These are phyloP conservation scores for Exocentrus adspersus DNA, from an alignment of 2,888 invertebrate species.

Conservation along the genomic window DNA sequence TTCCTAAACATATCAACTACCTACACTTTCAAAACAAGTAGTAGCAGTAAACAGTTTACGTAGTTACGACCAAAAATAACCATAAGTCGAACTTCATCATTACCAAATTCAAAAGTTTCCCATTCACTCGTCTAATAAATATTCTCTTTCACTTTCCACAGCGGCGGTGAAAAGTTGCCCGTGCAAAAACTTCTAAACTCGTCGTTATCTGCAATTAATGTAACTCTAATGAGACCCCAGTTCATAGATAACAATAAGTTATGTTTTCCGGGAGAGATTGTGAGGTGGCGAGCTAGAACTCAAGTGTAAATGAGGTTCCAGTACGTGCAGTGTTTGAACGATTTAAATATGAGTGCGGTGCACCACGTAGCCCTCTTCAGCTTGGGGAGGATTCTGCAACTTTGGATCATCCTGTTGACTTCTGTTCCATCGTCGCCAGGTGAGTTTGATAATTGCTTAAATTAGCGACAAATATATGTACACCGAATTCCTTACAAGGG, in stretches of 20 bases:
- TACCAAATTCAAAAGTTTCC: too few relatives aligned
- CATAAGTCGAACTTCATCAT: too few relatives aligned
- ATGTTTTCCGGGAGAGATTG: constrained; percentile 21
- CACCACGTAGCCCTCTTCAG: constrained; percentile 42
- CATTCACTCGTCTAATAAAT: too few relatives aligned
- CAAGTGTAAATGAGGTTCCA: constrained; percentile 40
- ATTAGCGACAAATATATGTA: too few relatives aligned
- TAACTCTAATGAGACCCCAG: constrained; percentile 27
- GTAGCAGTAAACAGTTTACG: too few relatives aligned
- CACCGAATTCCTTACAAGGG: too few relatives aligned
- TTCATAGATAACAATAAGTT: constrained; percentile 32
- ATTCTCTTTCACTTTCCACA: not conserved
- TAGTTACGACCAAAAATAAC: too few relatives aligned
- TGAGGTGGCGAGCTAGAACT: constrained; percentile 29
- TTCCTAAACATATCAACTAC: too few relatives aligned
- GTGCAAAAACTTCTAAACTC: not conserved
- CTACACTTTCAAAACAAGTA: too few relatives aligned
- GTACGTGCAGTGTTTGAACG: constrained; percentile 38
- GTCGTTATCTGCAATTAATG: constrained; percentile 1
- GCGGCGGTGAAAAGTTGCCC: not conserved
- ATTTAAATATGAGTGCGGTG: constrained; percentile 45
- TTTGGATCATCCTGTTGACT: constrained; percentile 47
- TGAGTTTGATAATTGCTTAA: constrained; percentile 36
- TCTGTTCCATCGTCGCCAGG: constrained; percentile 48
- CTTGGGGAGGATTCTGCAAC: constrained; percentile 47